These are phyloP conservation scores for Heliothis peltigera DNA, from an alignment of 2,888 invertebrate genomes.

Conservation along the genomic window DNA sequence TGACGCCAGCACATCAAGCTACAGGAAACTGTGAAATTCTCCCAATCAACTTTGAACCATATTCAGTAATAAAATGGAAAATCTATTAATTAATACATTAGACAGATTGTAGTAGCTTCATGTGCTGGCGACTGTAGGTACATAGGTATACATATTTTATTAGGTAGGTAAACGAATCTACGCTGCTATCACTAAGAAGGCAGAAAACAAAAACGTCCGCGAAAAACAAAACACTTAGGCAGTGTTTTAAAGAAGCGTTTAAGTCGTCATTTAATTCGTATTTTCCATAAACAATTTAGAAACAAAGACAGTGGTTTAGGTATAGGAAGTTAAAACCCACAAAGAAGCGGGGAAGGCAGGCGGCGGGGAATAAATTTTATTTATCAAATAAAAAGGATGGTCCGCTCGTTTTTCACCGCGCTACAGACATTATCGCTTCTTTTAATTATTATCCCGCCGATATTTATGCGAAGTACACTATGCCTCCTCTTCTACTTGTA, in stretches of 20 bases:
- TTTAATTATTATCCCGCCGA: slow-evolving; percentile 90
- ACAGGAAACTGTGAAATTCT: too few relatives aligned
- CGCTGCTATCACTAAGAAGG: too few relatives aligned
- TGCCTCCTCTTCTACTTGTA: slow-evolving; percentile 65
- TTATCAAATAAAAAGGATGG: slow-evolving; percentile 90
- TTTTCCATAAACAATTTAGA: slow-evolving; percentile 63
- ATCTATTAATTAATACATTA: too few relatives aligned
- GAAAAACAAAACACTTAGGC: not conserved
- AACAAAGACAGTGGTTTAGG: slow-evolving; percentile 71
- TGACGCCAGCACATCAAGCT: too few relatives aligned
- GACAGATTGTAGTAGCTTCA: too few relatives aligned
- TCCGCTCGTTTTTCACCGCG: slow-evolving; percentile 87
- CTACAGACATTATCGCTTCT: slow-evolving; percentile 89
- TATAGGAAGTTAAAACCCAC: slow-evolving; percentile 79
- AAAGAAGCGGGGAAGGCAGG: slow-evolving; percentile 78
- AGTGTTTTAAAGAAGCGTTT: slow-evolving; percentile 15
- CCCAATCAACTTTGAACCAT: too few relatives aligned
- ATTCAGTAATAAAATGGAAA: too few relatives aligned
- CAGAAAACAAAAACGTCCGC: slow-evolving; percentile 1
- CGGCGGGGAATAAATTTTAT: slow-evolving; percentile 88
- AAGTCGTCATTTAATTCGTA: slow-evolving; percentile 31
- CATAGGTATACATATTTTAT: too few relatives aligned
- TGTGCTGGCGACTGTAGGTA: too few relatives aligned
- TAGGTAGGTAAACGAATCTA: too few relatives aligned
- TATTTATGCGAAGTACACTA: slow-evolving; percentile 81